These are phyloP conservation scores for Meghimatium bilineatum DNA, from an alignment of 2,888 invertebrate genomes.

Conservation along the genomic window DNA sequence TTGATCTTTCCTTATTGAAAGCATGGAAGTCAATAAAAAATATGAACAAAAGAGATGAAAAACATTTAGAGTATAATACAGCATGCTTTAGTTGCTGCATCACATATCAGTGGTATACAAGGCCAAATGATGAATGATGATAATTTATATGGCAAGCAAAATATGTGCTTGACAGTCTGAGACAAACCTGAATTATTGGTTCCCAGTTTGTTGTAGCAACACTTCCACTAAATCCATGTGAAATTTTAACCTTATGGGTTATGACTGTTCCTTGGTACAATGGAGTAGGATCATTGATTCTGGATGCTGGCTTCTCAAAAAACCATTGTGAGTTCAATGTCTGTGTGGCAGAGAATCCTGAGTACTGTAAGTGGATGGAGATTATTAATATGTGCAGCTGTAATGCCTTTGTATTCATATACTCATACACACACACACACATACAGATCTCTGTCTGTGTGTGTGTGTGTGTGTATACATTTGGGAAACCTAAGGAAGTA, in stretches of 20 bases:
- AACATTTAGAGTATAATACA: too few species aligned
- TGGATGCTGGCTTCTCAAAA: constrained; percentile 71
- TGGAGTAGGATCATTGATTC: constrained; percentile 64
- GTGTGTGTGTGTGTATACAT: too few species aligned
- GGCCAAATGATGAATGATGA: not conserved
- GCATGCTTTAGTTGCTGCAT: too few species aligned
- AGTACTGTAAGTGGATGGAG: not conserved
- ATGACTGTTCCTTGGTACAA: constrained; percentile 70
- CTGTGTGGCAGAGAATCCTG: not conserved
- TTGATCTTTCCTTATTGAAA: too few species aligned
- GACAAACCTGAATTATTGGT: constrained; percentile 60
- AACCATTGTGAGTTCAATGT: constrained; percentile 67
- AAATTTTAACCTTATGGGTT: constrained; percentile 50
- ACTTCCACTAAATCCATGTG: constrained; percentile 33
- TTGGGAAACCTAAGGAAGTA: too few species aligned
- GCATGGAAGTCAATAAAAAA: too few species aligned
- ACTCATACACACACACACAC: too few species aligned
- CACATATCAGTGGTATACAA: too few species aligned
- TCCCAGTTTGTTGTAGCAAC: constrained; percentile 62
- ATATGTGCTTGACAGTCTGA: not conserved
- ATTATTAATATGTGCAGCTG: not conserved
- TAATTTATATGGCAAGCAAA: too few species aligned
- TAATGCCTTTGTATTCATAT: too few species aligned
- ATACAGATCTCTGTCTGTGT: too few species aligned
- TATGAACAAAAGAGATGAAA: too few species aligned